These are phyloP conservation scores for Thamnophis sirtalis DNA, from an alignment of 2,113 vertebrate species.

Conservation along the genomic window DNA sequence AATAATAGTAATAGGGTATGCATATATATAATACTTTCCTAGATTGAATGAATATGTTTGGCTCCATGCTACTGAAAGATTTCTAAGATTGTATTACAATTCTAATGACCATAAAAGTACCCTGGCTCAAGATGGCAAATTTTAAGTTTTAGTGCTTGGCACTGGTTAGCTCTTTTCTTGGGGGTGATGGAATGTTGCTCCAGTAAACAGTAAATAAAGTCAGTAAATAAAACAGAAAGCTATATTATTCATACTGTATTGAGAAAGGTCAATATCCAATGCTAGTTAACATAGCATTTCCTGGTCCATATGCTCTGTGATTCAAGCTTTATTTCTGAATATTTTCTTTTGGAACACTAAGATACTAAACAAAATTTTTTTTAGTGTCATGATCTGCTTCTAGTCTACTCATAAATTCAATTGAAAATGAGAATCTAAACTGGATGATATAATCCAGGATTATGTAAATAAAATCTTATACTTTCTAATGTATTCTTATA, in stretches of 20 bases:
- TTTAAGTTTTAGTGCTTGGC: neutral
- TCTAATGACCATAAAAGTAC: neutral
- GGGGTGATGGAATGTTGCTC: neutral
- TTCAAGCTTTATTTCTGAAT: neutral
- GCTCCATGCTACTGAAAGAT: neutral
- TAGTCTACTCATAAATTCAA: neutral
- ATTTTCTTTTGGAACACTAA: neutral
- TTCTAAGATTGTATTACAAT: neutral
- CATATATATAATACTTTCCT: neutral
- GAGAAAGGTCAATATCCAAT: neutral
- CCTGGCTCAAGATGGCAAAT: neutral
- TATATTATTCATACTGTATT: neutral
- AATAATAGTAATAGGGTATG: neutral
- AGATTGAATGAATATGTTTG: neutral
- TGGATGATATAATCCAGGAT: neutral
- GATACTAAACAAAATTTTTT: neutral
- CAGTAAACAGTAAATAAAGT: too few species aligned
- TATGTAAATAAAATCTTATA: conserved; percentile 15
- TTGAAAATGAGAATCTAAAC: neutral
- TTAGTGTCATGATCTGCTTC: neutral
- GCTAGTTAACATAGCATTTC: neutral
- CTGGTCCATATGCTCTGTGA: neutral
- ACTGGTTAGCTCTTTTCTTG: neutral
- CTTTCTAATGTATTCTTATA: conserved; percentile 29
- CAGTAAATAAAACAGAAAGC: neutral